Evolutionary conservation across 2,888 invertebrate genomes (phyloP), one percentile per base, ranked within the genome.

Genomic region (Hylaea fasciaria): DNA sequence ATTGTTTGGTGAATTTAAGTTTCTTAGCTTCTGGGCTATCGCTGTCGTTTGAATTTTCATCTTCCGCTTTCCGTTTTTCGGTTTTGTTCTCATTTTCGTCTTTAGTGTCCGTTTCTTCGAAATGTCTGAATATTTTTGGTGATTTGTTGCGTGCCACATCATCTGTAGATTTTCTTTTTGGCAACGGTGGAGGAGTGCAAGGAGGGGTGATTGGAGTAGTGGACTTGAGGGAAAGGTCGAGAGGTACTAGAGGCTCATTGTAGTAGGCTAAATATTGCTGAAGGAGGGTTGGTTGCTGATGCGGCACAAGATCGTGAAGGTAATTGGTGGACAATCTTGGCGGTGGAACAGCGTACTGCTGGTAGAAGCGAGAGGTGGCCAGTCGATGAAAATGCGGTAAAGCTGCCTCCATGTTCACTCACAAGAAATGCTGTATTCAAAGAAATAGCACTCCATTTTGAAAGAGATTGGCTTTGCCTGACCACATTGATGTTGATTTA

Each of bases 191-290:
- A 0, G 96, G 95, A 0, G 95, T 95, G 65, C 95, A 94, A 7
- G 96, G 96, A 11, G 96, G 96, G 0, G 96, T 96, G 75, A 96
- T 96, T 0, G 96, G 95, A 10, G 94, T 92, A 0, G 92, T 92
- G n/a, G 93, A 89, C 80, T 97, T 97, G 22, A 96, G 85, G 17
- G 96, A 96, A 62, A 97, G 86, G 82, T 97, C 97, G 70, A 97
- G 86, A 8, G 96, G 96, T 64, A 94, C 93, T 52, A 94, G 74
- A 3, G 94, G 94, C 76, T 94, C 94, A 54, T 93, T 86, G 76
- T 94, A 94, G 73, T 94, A 94, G 2, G 93, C 90, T 59, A 94
- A 78, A 74, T 94, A 94, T 68, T 93, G 93, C 58, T 93, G 94
- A 4, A 92, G 83, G 5, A 92, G 79, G 2, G 85, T 87, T 0